Conservation (phyloP, 1,140 invertebrate species). For the Camponotus floridanus region DNA sequence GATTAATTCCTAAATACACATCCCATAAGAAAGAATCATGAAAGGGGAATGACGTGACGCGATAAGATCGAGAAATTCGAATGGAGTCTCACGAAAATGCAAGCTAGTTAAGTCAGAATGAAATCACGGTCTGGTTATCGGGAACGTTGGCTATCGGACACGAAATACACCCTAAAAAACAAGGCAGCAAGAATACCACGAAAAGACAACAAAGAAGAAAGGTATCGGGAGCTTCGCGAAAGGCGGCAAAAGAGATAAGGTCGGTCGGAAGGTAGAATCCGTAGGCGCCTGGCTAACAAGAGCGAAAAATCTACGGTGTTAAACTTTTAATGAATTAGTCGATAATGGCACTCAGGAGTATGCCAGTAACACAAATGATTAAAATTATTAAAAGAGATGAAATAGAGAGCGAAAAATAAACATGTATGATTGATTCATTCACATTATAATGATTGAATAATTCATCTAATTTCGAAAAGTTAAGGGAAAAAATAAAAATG, state of each 20-base stretch:
- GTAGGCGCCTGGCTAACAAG: slow-evolving; percentile 15
- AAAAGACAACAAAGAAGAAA: slow-evolving; percentile 12
- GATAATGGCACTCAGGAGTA: slow-evolving; percentile 62
- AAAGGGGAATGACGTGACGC: background rate
- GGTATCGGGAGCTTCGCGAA: slow-evolving; percentile 1
- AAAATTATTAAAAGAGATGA: slow-evolving; percentile 34
- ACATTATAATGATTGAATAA: background rate
- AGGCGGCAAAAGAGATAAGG: slow-evolving; percentile 56
- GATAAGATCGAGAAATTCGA: slow-evolving; percentile 7
- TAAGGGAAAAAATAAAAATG: background rate
- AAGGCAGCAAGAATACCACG: background rate
- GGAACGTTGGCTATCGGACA: slow-evolving; percentile 31
- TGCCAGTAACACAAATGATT: slow-evolving; percentile 18
- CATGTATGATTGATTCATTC: background rate
- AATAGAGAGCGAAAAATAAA: background rate
- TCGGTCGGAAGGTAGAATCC: slow-evolving; percentile 45
- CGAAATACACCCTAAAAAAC: slow-evolving; percentile 12
- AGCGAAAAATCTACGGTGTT: slow-evolving; percentile 3
- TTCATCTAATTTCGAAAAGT: background rate
- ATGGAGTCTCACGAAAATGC: slow-evolving; percentile 2
- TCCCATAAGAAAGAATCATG: background rate
- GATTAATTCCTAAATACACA: background rate
- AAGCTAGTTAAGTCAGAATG: slow-evolving; percentile 48
- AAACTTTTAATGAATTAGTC: slow-evolving; percentile 65
- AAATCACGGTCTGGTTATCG: slow-evolving; percentile 58